Percentiles rank a stretch among this genome's conserved stretches.
These are phyloP conservation scores for Tortrix viridana DNA, from an alignment of 2,888 invertebrate genomes.

Conservation along the genomic window DNA sequence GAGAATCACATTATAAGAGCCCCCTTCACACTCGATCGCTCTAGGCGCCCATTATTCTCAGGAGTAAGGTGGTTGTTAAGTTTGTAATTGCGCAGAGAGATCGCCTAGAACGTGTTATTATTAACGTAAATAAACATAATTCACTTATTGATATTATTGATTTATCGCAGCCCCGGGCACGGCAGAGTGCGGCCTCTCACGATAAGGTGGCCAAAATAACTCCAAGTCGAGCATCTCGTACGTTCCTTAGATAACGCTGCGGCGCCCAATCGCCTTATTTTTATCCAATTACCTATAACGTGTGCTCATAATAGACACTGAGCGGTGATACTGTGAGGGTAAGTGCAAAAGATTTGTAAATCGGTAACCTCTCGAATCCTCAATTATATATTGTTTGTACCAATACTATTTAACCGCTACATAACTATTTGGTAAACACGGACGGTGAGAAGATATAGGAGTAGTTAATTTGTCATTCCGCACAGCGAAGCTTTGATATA, in stretches of 20 bases:
- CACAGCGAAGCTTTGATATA: constrained; percentile 20
- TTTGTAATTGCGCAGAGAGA: constrained; percentile 30
- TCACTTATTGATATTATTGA: constrained; percentile 70
- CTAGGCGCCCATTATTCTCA: constrained; percentile 17
- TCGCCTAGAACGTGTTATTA: constrained; percentile 43
- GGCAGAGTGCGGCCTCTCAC: constrained; percentile 59
- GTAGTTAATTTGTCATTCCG: constrained; percentile 26
- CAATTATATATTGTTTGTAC: constrained; percentile 5
- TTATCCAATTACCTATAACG: constrained; percentile 56
- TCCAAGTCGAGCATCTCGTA: constrained; percentile 63
- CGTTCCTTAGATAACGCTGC: constrained; percentile 63
- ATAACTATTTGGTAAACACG: background rate
- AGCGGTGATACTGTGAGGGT: constrained; percentile 46
- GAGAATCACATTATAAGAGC: too few relatives aligned
- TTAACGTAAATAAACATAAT: constrained; percentile 56
- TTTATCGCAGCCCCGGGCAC: constrained; percentile 70
- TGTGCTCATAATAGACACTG: constrained; percentile 45
- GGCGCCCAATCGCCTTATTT: constrained; percentile 54
- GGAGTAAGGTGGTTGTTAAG: constrained; percentile 25
- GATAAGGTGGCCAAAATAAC: constrained; percentile 82
- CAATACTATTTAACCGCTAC: background rate
- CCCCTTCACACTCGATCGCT: background rate
- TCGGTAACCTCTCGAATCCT: constrained; percentile 41
- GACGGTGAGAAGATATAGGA: background rate
- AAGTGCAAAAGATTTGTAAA: constrained; percentile 49